A percentile compares a stretch with the other conserved stretches of the same genome.
phyloP scores from a whole-genome alignment of 2,888 invertebrate genomes.

The Arrhopalites spinosus region DNA sequence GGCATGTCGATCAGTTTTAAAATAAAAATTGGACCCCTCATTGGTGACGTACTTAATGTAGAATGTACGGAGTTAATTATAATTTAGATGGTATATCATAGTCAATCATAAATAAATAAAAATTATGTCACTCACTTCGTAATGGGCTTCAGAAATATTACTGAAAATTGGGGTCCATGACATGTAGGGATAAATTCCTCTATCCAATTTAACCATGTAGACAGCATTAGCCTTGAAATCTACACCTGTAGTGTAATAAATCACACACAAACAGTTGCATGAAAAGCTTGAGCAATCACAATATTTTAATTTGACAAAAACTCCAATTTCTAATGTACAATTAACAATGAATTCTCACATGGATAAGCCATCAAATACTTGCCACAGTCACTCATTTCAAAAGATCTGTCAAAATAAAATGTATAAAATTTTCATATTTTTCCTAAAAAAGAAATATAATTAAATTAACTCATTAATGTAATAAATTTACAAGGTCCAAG shows the following conservation, averaged over 20 bases:
- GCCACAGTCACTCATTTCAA: slow-evolving; percentile 27
- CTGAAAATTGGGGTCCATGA: slow-evolving; percentile 25
- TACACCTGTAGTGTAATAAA: too few relatives aligned
- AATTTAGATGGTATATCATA: background rate
- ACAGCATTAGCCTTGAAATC: slow-evolving; percentile 31
- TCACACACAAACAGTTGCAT: too few relatives aligned
- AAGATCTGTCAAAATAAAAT: background rate
- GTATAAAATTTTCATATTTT: background rate
- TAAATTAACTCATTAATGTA: too few relatives aligned
- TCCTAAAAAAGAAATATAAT: background rate
- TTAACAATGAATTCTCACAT: too few relatives aligned
- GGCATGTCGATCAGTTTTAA: slow-evolving; percentile 27
- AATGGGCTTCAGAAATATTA: slow-evolving; percentile 28
- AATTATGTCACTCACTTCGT: slow-evolving; percentile 5
- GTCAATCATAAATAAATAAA: background rate
- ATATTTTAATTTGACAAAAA: too few relatives aligned
- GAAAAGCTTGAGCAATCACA: too few relatives aligned
- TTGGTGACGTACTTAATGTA: slow-evolving; percentile 28
- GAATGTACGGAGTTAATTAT: too few relatives aligned
- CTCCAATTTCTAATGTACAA: too few relatives aligned
- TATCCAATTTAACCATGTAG: slow-evolving; percentile 9
- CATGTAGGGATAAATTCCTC: slow-evolving; percentile 28
- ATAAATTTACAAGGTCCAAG: slow-evolving; percentile 18
- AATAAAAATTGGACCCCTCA: slow-evolving; percentile 25
- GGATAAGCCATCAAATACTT: slow-evolving; percentile 35